Evolutionary conservation across 2,888 invertebrate genomes (phyloP), one percentile per base, ranked within the genome.

Genomic region (Clitarchus hookeri): DNA sequence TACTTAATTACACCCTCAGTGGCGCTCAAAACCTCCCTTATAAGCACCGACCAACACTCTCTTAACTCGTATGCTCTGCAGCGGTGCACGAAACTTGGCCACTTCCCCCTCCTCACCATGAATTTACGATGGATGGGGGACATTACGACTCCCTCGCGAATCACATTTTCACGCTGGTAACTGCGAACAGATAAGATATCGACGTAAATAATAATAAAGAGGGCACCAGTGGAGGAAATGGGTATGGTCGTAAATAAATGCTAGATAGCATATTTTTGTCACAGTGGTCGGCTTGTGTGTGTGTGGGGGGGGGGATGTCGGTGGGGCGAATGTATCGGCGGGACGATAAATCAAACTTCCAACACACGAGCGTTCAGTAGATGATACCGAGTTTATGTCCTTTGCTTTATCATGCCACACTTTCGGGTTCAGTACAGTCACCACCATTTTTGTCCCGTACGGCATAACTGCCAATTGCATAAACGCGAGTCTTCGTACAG

Each of bases 111-210:
- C 36, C 48, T 16, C 48, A 2, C 16, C 19, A 8, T 65, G 8
- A 23, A 23, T 65, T 65, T 65, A 65, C 65, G 19, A 65, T 65
- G 8, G 23, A 48, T 65, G n/a, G 65, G 65, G 16, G 16, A 65
- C 16, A 23, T 65, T 23, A 65, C 65, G 19, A 6, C n/a, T 23
- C 65, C 65, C 65, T 65, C n/a, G 65, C 65, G 65, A 23, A 65
- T 65, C n/a, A n/a, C 65, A 65, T 19, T 65, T 65, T 65, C 65
- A 65, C 65, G n/a, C 65, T 19, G 65, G 65, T 65, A 65, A 65
- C 65, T n/a, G 65, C 65, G n/a, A 65, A 65, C 65, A 65, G 65
- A 65, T 65, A 65, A 65, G 65, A 65, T 65, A 23, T 65, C 65
- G 65, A 65, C 11, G n/a, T 65, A 65, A 65, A 65, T 65, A 65